Percentiles rank a stretch among this genome's conserved stretches.
These are phyloP conservation scores for Drosophila persimilis DNA, from an alignment of 1,140 invertebrate species.

Conservation along the genomic window DNA sequence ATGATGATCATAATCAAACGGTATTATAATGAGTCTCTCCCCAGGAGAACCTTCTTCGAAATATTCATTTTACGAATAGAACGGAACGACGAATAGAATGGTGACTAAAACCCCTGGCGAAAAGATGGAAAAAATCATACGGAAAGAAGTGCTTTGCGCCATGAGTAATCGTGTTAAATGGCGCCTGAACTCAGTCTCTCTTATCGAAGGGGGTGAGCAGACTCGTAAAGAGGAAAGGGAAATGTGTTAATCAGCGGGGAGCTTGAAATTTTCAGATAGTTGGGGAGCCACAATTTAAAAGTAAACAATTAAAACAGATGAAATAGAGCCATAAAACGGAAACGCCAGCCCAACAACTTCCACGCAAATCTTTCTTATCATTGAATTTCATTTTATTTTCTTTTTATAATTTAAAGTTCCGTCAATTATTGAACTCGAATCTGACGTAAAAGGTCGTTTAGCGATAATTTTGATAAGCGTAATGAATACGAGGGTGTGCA, in stretches of 20 bases:
- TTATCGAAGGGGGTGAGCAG: constrained; percentile 21
- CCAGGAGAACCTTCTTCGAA: no score
- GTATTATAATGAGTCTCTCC: constrained; percentile 55
- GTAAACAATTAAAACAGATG: constrained; percentile 49
- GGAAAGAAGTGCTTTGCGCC: constrained; percentile 33
- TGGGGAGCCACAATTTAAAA: constrained; percentile 27
- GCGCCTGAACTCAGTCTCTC: constrained; percentile 40
- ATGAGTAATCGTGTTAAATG: constrained; percentile 72
- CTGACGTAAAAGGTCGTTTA: constrained; percentile 66
- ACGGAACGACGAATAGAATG: constrained; percentile 21
- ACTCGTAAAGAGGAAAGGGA: constrained; percentile 17
- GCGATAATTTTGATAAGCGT: constrained; percentile 71
- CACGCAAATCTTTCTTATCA: constrained; percentile 34
- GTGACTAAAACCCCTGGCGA: constrained; percentile 56
- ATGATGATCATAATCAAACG: constrained; percentile 52
- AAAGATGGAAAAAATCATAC: constrained; percentile 23
- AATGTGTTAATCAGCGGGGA: constrained; percentile 63
- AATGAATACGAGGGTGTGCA: constrained; percentile 36
- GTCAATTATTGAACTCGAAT: constrained; percentile 50
- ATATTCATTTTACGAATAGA: no score
- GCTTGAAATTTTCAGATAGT: constrained; percentile 28
- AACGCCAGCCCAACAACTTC: constrained; percentile 18
- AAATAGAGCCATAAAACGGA: constrained; percentile 29
- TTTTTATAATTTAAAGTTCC: constrained; percentile 40
- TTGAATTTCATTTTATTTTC: constrained; percentile 10